Evolutionary conservation across 2,888 invertebrate species (phyloP).

Genomic region (Ichneumoninae sp.): DNA sequence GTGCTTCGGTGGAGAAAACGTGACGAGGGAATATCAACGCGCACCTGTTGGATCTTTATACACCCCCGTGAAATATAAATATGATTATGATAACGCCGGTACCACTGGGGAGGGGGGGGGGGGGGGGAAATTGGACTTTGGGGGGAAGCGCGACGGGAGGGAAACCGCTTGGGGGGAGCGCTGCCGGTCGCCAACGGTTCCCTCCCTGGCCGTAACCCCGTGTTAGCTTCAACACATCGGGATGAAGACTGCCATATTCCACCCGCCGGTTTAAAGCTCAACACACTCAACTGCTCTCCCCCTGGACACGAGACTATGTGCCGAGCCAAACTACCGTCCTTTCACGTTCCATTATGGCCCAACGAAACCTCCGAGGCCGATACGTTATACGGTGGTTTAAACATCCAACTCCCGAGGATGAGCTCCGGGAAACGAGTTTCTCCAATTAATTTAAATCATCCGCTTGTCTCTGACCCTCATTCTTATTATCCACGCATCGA

Average conservation of each 20-base stretch:
- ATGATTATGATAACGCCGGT: constrained; percentile 72
- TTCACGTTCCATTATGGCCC: constrained; percentile 10
- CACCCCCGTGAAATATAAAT: constrained; percentile 73
- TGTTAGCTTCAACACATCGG: constrained; percentile 3
- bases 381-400: neutral
- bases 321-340: constrained; percentile 13
- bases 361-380: neutral
- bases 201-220: constrained; percentile 2
- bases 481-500: constrained; percentile 40
- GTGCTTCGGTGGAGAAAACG: constrained; percentile 5
- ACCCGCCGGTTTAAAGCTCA: constrained; percentile 15
- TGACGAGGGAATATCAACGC: constrained; percentile 17
- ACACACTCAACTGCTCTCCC: neutral
- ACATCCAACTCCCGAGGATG: neutral
- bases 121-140: constrained; percentile 19
- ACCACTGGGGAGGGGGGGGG: neutral
- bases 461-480: constrained; percentile 23
- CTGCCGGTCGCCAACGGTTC: constrained; percentile 29
- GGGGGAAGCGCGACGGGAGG: constrained; percentile 20
- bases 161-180: constrained; percentile 23
- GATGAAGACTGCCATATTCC: constrained; percentile 19
- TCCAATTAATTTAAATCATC: constrained; percentile 54
- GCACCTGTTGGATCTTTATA: constrained; percentile 74
- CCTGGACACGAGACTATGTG: constrained; percentile 15
- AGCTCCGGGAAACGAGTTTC: constrained; percentile 33